Base-by-base conservation (phyloP, 2,888 invertebrate species). In the Eristalis intricaria region DNA sequence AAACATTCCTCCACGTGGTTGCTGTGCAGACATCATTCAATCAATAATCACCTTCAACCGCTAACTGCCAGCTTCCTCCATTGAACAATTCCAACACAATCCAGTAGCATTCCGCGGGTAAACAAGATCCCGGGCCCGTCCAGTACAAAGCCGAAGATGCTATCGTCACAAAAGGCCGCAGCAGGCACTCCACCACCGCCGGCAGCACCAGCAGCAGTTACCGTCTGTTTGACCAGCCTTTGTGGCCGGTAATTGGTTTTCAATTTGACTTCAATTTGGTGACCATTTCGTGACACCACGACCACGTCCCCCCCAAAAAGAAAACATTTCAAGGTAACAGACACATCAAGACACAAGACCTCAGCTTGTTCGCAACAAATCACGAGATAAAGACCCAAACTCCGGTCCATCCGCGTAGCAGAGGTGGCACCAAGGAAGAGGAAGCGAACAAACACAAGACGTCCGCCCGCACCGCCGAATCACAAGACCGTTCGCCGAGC, bases 181-280 rank as follows among this genome's bases (percentile, higher is more conserved):
- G 29, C 69, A 76, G 73, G 69, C 35, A 26, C 3, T 3, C 26
- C 26, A 26, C 2, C 26, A 26, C 26, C 26, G 3, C 2, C 26
- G 3, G 26, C 26, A 26, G 3, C 26, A 26, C 26, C 26, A 60
- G 58, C 60, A 66, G 29, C 40, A 74, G 64, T 10, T 2, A n/a
- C 26, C 26, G 22, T 1, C 61, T 64, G 63, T 66, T 74, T 74
- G 80, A 61, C 73, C 74, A 65, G 50, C 73, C 69, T 71, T 86
- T 86, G 70, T 82, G 26, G 23, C 22, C 63, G 78, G 82, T 86
- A 82, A 86, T 86, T 86, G 86, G 78, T 86, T 82, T 86, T 63
- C 74, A 86, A 84, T 84, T 84, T 80, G 68, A 80, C 71, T 71
- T 71, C 76, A 81, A 86, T 82, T 86, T 86, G 86, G 74, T 86